Conservation (phyloP, 2,113 vertebrate genomes). For the Clarias gariepinus region DNA sequence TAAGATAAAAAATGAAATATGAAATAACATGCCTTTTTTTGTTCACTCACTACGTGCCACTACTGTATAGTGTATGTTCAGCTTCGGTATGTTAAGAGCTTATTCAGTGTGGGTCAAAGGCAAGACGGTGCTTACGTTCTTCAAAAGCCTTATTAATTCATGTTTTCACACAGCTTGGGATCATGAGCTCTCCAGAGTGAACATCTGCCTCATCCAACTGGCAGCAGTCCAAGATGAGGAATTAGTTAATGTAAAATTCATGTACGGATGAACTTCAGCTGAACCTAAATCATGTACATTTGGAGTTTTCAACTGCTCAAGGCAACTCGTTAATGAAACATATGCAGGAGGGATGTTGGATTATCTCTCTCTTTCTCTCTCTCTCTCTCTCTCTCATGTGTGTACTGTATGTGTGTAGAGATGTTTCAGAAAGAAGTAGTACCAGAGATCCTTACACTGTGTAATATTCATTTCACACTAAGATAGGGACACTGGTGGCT, state of each 20-base stretch:
- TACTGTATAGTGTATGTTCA: neutral
- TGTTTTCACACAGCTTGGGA: conserved; percentile 19
- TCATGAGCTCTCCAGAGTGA: neutral
- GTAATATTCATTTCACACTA: neutral
- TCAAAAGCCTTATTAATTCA: conserved; percentile 27
- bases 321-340: neutral
- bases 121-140: neutral
- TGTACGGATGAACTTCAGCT: conserved; percentile 33
- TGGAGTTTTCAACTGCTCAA: neutral
- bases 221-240: neutral
- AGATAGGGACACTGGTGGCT: no score
- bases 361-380: no score
- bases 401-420: neutral
- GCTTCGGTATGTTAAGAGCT: neutral
- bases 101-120: neutral
- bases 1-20: neutral
- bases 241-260: conserved; percentile 30
- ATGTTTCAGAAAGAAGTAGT: neutral
- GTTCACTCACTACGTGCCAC: neutral
- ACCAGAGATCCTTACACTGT: neutral
- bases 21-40: no score
- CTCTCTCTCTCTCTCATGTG: no score
- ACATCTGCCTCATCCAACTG: conserved; percentile 26
- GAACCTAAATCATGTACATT: conserved; percentile 31
- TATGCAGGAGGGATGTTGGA: neutral